Conservation (phyloP, 2,888 invertebrate species). For the Cataglyphis livida region DNA sequence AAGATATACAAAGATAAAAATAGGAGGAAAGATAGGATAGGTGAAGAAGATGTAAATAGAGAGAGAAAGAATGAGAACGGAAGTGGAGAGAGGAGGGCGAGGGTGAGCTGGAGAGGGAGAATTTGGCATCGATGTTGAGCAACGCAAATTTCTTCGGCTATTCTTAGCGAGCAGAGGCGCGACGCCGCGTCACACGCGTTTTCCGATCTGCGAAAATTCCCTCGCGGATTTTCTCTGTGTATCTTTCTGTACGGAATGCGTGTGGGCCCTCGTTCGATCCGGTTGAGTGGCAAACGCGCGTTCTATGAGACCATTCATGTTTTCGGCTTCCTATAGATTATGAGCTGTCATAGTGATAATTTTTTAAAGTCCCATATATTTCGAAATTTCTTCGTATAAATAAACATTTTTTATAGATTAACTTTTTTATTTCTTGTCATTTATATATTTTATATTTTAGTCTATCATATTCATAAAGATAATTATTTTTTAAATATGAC, state of each 20-base stretch:
- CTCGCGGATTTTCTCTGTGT: conserved; percentile 1
- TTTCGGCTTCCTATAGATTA: neutral
- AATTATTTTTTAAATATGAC: neutral
- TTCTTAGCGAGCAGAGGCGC: conserved; percentile 59
- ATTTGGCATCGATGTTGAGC: conserved; percentile 65
- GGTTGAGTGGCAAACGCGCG: conserved; percentile 4
- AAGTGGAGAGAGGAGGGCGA: conserved; percentile 1
- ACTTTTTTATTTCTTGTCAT: neutral
- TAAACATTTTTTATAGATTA: neutral
- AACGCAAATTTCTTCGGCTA: conserved; percentile 66
- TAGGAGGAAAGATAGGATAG: neutral
- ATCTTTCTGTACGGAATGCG: neutral
- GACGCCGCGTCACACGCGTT: conserved; percentile 35
- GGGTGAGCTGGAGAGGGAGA: conserved; percentile 33
- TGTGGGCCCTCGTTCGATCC: neutral
- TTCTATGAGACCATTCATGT: neutral
- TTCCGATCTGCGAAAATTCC: conserved; percentile 27
- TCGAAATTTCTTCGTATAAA: neutral
- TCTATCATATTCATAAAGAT: neutral
- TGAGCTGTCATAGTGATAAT: neutral
- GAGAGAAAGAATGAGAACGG: conserved; percentile 2
- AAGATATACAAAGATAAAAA: conserved; percentile 7
- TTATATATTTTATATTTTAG: neutral
- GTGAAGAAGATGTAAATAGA: neutral
- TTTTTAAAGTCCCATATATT: neutral